Evolutionary conservation across 2,888 invertebrate genomes (phyloP).

Genomic region (Teleiodes luculella): DNA sequence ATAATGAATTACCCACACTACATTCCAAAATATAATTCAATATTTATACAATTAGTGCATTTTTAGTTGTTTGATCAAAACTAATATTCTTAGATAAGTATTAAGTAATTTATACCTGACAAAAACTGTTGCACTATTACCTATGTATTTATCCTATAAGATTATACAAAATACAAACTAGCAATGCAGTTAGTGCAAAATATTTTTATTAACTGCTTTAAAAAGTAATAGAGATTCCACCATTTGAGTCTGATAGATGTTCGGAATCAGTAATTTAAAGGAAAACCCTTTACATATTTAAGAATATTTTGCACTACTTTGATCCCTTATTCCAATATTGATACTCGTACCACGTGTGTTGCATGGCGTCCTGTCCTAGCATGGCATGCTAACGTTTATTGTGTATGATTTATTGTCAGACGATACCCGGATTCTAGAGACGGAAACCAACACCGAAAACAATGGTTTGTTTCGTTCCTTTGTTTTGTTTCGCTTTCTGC

Average conservation of each 20-base stretch:
- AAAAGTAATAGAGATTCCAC: no score
- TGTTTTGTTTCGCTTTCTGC: constrained; percentile 36
- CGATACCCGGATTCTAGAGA: constrained; percentile 76
- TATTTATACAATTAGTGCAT: no score
- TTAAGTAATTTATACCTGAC: no score
- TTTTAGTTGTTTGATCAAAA: no score
- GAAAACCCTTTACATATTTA: not conserved
- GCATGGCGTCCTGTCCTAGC: constrained; percentile 67
- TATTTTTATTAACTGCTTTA: no score
- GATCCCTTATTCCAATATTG: not conserved
- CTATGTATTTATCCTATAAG: no score
- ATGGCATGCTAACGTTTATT: constrained; percentile 75
- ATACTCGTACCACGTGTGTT: constrained; percentile 48
- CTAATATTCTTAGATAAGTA: no score
- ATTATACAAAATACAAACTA: no score
- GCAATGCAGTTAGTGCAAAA: constrained; percentile 17
- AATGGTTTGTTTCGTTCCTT: constrained; percentile 73
- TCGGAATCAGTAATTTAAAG: no score
- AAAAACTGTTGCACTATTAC: no score
- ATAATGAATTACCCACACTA: not conserved
- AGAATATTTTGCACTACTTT: not conserved
- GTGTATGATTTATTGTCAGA: constrained; percentile 76
- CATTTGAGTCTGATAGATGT: no score
- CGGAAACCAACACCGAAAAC: constrained; percentile 63
- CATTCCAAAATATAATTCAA: no score